These are phyloP conservation scores for Nylanderia fulva DNA, from an alignment of 1,140 invertebrate genomes.

Conservation along the genomic window DNA sequence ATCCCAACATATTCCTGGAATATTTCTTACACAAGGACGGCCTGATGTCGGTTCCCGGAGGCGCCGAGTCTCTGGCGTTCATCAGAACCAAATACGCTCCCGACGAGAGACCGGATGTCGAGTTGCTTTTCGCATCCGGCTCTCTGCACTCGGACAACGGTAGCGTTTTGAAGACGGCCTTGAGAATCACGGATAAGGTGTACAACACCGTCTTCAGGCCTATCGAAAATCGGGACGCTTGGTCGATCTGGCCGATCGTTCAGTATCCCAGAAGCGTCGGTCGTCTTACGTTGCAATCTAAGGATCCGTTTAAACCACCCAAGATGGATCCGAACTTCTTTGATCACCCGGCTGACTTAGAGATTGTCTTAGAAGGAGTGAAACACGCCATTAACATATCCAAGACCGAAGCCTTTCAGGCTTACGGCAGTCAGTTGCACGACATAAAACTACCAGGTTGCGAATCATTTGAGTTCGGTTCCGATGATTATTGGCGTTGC, in stretches of 20 bases:
- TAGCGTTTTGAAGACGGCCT: slow-evolving; percentile 85
- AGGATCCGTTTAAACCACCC: slow-evolving; percentile 91
- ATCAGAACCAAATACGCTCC: slow-evolving; percentile 85
- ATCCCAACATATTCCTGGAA: slow-evolving; percentile 74
- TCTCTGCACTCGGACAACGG: slow-evolving; percentile 89
- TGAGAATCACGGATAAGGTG: slow-evolving; percentile 87
- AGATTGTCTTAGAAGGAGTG: slow-evolving; percentile 89
- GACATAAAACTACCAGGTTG: slow-evolving; percentile 88
- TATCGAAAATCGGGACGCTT: slow-evolving; percentile 88
- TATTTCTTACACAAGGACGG: slow-evolving; percentile 85
- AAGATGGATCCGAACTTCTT: slow-evolving; percentile 92
- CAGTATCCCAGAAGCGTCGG: slow-evolving; percentile 92
- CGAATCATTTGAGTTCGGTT: slow-evolving; percentile 84
- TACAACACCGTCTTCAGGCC: slow-evolving; percentile 87
- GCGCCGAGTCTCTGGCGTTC: slow-evolving; percentile 86
- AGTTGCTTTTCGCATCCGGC: slow-evolving; percentile 86
- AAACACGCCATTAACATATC: slow-evolving; percentile 88
- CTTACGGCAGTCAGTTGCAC: slow-evolving; percentile 87
- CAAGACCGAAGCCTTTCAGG: slow-evolving; percentile 88
- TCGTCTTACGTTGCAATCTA: slow-evolving; percentile 88
- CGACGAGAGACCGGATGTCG: slow-evolving; percentile 86
- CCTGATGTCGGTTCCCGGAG: slow-evolving; percentile 84
- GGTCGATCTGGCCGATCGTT: slow-evolving; percentile 90
- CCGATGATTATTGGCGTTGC: slow-evolving; percentile 91
- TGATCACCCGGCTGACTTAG: slow-evolving; percentile 88